Percentiles rank a stretch among this genome's conserved stretches.
Conservation (phyloP, 92 coral and sea anemone species). For the Palythoa grandiflora region DNA sequence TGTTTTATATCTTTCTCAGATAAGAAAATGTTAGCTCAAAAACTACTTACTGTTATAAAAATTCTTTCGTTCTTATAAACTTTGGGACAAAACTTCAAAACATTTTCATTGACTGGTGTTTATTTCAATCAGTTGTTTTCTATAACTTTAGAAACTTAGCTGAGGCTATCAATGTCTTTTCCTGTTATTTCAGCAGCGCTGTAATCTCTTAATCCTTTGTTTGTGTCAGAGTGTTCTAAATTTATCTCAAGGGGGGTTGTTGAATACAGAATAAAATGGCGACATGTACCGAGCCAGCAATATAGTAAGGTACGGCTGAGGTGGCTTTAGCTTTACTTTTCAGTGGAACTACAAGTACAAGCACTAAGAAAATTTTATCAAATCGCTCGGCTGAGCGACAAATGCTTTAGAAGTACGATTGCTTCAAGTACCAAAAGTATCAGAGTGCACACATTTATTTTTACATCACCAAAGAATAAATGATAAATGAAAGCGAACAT, state of each 20-base stretch:
- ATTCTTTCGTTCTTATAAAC: not conserved
- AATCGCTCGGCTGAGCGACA: not conserved
- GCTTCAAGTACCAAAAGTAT: too few species aligned
- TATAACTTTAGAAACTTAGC: not conserved
- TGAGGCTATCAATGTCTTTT: slow-evolving; percentile 9
- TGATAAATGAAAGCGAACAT: too few species aligned
- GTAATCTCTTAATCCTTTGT: slow-evolving; percentile 42
- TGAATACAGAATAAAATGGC: not conserved
- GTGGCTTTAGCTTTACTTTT: too few species aligned
- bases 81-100: not conserved
- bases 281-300: not conserved
- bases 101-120: not conserved
- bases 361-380: not conserved
- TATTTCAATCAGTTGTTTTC: not conserved
- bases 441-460: too few species aligned
- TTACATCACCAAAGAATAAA: too few species aligned
- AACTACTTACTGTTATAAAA: not conserved
- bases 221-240: slow-evolving; percentile 32
- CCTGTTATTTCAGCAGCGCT: slow-evolving; percentile 38
- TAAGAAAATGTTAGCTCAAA: too few species aligned
- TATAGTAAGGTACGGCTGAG: too few species aligned
- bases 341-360: too few species aligned
- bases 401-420: too few species aligned
- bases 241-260: slow-evolving; percentile 1
- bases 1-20: too few species aligned